Base-by-base conservation (phyloP, 2,113 vertebrate genomes). In the Stegastes partitus region DNA sequence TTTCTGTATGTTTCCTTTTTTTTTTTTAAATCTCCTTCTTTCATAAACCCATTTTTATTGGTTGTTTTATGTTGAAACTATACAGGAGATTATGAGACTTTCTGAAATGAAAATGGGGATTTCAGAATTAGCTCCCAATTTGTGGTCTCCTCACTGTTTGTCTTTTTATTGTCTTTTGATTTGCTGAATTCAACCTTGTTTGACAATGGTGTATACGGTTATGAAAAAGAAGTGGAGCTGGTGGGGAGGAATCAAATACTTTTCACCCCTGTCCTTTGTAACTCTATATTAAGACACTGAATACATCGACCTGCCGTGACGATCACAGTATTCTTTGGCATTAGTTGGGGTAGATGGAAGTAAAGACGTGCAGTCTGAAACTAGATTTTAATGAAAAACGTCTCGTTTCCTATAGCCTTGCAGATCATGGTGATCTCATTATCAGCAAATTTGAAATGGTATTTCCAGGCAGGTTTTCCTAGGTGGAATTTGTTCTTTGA, bases 401-500 rank as follows among this genome's bases (percentile, higher is more conserved):
- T 75, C 19, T 28, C 14, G 19, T 71, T 42, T 74, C 47, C 34
- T 64, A 5, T 26, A 16, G 2, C 62, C 26, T 66, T 16, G 3
- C 50, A 71, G 31, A 50, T 73, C 21, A 21, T 3, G 7, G 3
- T 21, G 25, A 56, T 78, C 67, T 81, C 54, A 8, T 67, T 59
- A 67, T 75, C 84, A 73, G 55, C 44, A 12, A 15, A 59, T 61
- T 49, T 63, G 22, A 57, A n/a, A 74, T 14, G 49, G 49, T 65
- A 42, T 82, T 62, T 81, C 64, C 23, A 55, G 51, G 15, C 47
- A 31, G 19, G 19, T 21, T 82, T 68, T 51, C 58, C 25, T 8
- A 8, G 37, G 39, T 23, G 12, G 25, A 66, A 67, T 84, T 11
- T 26, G 28, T 10, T 5, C 31, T 19, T 57, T 59, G 22, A 11